Base-by-base conservation (phyloP, 1,140 invertebrate species). In the Drosophila parabipectinata region DNA sequence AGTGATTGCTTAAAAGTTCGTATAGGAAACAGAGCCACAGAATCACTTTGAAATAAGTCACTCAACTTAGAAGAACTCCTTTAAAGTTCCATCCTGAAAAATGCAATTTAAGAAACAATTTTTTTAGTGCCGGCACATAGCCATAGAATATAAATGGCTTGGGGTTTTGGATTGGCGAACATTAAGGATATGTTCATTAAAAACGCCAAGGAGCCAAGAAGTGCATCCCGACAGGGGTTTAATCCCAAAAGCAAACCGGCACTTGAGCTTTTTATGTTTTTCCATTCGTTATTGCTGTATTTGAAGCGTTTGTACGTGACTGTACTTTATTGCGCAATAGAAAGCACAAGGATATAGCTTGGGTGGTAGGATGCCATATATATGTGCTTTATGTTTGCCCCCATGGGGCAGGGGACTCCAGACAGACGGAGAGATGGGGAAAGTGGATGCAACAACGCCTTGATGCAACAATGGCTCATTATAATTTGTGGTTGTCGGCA, bases 401-500 rank as follows among this genome's bases (percentile, higher is more conserved):
- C n/a, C 61, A 0, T 39, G 44, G 15, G 28, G 51, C 34, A 12
- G 34, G 10, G 10, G 34, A 32, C 24, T 12, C 24, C 66, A 44
- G 34, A 47, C 60, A 39, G 41, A 57, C 37, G 12, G 32, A 21
- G 21, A 32, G 32, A 21, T 21, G 1, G 21, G 21, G 51, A 47
- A 15, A 37, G 44, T 37, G 24, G 47, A 48, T 60, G 34, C 63
- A 64, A 57, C 80, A 72, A 21, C 72, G 75, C 59, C 77, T 75
- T 78, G 76, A 63, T 82, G 64, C 66, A 57, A 85, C 78, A 85
- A 85, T 72, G 82, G 78, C 71, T 85, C 83, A 85, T 85, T 85
- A 85, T 88, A 85, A 82, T 82, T 85, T 85, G 82, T 81, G 82
- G 82, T 87, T 73, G 60, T 72, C 71, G 61, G 83, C 78, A 61